phyloP scores from a whole-genome alignment of 2,888 invertebrate species.

The Pheosia gnoma region DNA sequence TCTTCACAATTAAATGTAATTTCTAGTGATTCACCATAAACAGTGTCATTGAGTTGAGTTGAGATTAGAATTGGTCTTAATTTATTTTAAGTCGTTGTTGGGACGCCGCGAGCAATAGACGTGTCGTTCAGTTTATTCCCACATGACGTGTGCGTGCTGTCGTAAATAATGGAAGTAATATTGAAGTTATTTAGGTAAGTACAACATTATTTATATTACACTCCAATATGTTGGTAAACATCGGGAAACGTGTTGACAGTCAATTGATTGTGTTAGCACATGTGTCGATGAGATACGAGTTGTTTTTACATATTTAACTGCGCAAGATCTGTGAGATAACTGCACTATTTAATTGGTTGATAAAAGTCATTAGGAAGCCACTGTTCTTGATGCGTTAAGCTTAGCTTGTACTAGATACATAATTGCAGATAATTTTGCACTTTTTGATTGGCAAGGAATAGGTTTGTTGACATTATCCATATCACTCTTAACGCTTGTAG shows the following conservation, averaged over 20 bases:
- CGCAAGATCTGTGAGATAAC: background rate
- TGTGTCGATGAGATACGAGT: background rate
- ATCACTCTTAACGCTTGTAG: no score
- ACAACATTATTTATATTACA: background rate
- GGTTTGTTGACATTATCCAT: no score
- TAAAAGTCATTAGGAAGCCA: no score
- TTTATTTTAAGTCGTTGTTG: background rate
- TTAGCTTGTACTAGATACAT: no score
- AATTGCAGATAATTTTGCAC: no score
- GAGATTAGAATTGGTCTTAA: background rate
- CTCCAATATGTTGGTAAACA: slow-evolving; percentile 20
- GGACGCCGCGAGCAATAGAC: background rate
- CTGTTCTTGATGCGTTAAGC: no score
- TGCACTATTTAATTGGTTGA: background rate
- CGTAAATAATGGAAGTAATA: background rate
- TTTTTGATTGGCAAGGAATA: no score
- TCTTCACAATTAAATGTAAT: background rate
- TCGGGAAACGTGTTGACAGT: slow-evolving; percentile 17
- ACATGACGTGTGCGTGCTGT: background rate
- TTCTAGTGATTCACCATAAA: slow-evolving; percentile 2
- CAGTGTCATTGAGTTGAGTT: slow-evolving; percentile 3
- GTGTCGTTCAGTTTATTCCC: background rate
- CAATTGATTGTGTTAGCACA: slow-evolving; percentile 9
- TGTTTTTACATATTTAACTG: background rate
- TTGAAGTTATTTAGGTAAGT: slow-evolving; percentile 5